Percentiles rank a stretch among this genome's conserved stretches.
phyloP scores from a whole-genome alignment of 2,888 invertebrate genomes.

The Glyphotaelius pellucidus region DNA sequence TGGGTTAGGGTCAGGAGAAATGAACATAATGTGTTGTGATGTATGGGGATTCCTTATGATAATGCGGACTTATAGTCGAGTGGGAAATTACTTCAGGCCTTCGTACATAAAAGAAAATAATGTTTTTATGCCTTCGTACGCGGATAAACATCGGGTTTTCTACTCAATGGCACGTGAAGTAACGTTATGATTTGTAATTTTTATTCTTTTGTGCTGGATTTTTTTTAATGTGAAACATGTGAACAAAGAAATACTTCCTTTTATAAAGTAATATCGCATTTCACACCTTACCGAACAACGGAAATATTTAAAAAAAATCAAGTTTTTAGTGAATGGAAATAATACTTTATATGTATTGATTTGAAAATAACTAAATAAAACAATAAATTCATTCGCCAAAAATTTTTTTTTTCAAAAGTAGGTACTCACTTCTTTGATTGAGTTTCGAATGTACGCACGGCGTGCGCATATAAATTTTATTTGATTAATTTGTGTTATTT shows the following conservation, averaged over 20 bases:
- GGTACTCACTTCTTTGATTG: too few relatives aligned
- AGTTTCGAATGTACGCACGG: too few relatives aligned
- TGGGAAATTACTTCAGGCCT: not conserved
- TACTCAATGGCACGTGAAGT: not conserved
- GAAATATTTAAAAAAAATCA: too few relatives aligned
- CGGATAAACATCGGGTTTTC: not conserved
- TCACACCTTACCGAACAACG: not conserved
- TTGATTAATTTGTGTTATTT: too few relatives aligned
- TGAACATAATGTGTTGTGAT: conserved; percentile 38
- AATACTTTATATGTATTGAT: too few relatives aligned
- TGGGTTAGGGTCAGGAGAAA: conserved; percentile 32
- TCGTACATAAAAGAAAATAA: not conserved
- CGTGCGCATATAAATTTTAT: too few relatives aligned
- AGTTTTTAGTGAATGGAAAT: not conserved
- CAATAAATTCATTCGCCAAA: too few relatives aligned
- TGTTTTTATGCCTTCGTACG: not conserved
- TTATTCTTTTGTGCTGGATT: not conserved
- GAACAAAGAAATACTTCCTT: not conserved
- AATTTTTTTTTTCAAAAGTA: too few relatives aligned
- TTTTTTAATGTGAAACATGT: not conserved
- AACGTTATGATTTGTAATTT: not conserved
- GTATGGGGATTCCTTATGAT: conserved; percentile 31
- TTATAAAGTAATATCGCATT: not conserved
- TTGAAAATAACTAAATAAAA: too few relatives aligned
- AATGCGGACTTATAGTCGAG: conserved; percentile 10